phyloP scores from a whole-genome alignment of 2,888 invertebrate species.

The Hydraecia micacea region DNA sequence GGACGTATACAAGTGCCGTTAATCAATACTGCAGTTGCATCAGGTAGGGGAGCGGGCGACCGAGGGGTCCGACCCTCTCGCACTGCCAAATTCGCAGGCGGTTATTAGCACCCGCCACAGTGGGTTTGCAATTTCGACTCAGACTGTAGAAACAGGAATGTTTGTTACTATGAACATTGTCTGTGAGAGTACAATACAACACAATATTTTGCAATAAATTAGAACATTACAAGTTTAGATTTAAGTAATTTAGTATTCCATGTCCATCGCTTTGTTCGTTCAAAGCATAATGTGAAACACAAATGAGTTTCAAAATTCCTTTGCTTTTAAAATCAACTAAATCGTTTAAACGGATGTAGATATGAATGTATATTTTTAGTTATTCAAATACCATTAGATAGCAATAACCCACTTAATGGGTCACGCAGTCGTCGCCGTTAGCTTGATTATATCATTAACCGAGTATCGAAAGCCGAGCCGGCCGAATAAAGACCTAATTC shows the following conservation, averaged over 20 bases:
- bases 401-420: slow-evolving; percentile 55
- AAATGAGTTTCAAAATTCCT: slow-evolving; percentile 30
- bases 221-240: slow-evolving; percentile 9
- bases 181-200: neutral
- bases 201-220: slow-evolving; percentile 32
- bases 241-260: slow-evolving; percentile 54
- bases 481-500: slow-evolving; percentile 57
- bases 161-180: slow-evolving; percentile 20
- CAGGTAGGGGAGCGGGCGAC: slow-evolving; percentile 74
- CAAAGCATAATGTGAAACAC: slow-evolving; percentile 37
- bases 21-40: slow-evolving; percentile 88
- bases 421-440: slow-evolving; percentile 53
- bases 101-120: slow-evolving; percentile 69
- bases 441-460: slow-evolving; percentile 61
- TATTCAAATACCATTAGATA: slow-evolving; percentile 55
- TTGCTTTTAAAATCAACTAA: slow-evolving; percentile 56
- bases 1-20: slow-evolving; percentile 74
- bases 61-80: slow-evolving; percentile 82
- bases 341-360: slow-evolving; percentile 61
- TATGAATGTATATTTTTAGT: slow-evolving; percentile 58
- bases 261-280: slow-evolving; percentile 25
- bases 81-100: slow-evolving; percentile 76
- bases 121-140: slow-evolving; percentile 55
- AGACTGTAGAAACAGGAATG: slow-evolving; percentile 33
- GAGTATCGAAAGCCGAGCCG: slow-evolving; percentile 55